A percentile compares a stretch with the other conserved stretches of the same genome.
These are phyloP conservation scores for Lepidocyrtoides sp. DNA, from an alignment of 2,888 invertebrate species.

Conservation along the genomic window DNA sequence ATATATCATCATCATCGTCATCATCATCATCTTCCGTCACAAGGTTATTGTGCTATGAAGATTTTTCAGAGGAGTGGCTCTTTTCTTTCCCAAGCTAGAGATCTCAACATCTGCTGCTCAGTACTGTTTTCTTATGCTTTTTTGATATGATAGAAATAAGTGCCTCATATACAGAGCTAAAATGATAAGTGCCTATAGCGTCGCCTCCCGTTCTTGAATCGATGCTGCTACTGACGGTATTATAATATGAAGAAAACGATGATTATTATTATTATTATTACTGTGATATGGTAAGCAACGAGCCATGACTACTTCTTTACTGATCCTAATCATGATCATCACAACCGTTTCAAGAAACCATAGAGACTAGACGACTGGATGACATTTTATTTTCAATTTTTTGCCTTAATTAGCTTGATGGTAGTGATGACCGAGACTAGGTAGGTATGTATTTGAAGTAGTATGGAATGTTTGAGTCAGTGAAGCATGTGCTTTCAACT, in stretches of 20 bases:
- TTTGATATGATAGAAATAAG: background rate
- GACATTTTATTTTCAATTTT: conserved; percentile 11
- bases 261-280: background rate
- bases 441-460: too few relatives aligned
- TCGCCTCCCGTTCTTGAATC: background rate
- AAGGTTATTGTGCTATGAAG: conserved; percentile 58
- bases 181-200: too few relatives aligned
- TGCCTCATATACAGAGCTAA: too few relatives aligned
- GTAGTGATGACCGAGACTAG: background rate
- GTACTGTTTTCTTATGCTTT: background rate
- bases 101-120: background rate
- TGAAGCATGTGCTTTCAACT: background rate
- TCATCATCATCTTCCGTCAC: too few relatives aligned
- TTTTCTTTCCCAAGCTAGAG: conserved; percentile 2
- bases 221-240: too few relatives aligned
- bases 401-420: background rate
- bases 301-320: conserved; percentile 12
- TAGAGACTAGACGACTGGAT: background rate
- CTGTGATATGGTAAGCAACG: conserved; percentile 9
- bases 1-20: background rate
- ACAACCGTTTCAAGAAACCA: background rate
- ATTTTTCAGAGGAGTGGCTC: conserved; percentile 60
- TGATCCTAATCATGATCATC: conserved; percentile 7
- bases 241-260: background rate
- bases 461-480: too few relatives aligned